Base-by-base conservation (phyloP, 1,140 invertebrate genomes). In the Hypsibius dujardini region DNA sequence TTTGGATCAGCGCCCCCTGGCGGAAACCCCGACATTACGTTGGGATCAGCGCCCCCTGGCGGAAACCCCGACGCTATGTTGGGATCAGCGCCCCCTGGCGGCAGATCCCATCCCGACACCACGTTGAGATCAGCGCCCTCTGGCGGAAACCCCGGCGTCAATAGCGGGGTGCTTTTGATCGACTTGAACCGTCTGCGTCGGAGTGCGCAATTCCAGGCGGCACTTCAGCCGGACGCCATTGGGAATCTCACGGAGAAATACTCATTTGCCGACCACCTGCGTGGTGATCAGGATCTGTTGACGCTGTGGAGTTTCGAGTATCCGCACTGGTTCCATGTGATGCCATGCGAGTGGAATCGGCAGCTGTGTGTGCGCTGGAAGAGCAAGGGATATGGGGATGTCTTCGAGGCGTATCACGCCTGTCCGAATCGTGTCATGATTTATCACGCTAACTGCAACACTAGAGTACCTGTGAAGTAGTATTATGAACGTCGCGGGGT, bases 251-350 rank as follows among this genome's bases (percentile, higher is more conserved):
- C 85, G 1, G 75, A 84, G 12, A 88, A 89, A 77, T 90, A 88
- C 79, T 79, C 81, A 46, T 84, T 84, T 70, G 77, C 86, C 80
- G 89, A 89, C 3, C 88, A 92, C 79, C 81, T 92, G 40, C 90
- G 90, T 1, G 89, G 91, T 79, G 90, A 92, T 79, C n/a, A n/a
- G n/a, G 90, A 92, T 80, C 90, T 89, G 78, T 92, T 88, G 76
- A 89, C 89, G 0, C 76, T 92, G 46, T 74, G 90, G 2, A 83
- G 83, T 46, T 81, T 87, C 76, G 88, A 90, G 75, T 80, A 86
- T 75, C 86, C 86, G 1, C 81, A 88, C 73, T 77, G 90, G 42
- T 87, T 92, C 75, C 85, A 89, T 76, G 83, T 84, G 40, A 77
- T 92, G 42, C 86, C 88, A 67, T 92, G 90, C 79, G 84, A 83